phyloP scores from a whole-genome alignment of 2,113 vertebrate genomes.

The Dicrurus megarhynchus region DNA sequence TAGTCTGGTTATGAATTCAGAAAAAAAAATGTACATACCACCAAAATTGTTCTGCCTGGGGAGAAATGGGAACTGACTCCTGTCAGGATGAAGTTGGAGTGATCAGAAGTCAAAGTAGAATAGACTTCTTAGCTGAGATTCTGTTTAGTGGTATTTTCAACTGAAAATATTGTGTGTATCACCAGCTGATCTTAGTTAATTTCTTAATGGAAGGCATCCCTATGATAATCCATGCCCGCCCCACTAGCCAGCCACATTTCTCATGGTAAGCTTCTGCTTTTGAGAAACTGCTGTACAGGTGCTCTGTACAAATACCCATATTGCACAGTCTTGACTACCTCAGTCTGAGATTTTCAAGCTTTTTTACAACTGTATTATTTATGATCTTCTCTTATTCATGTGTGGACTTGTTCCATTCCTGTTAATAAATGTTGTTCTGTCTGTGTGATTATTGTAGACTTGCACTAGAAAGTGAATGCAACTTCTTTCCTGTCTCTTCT shows the following conservation, averaged over 20 bases:
- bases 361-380: slow-evolving; percentile 64
- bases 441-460: slow-evolving; percentile 79
- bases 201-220: slow-evolving; percentile 10
- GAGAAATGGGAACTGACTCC: slow-evolving; percentile 51
- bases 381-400: slow-evolving; percentile 39
- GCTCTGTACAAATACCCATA: background rate
- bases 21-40: slow-evolving; percentile 8
- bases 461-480: slow-evolving; percentile 45
- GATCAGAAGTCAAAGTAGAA: slow-evolving; percentile 64
- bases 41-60: slow-evolving; percentile 45
- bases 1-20: slow-evolving; percentile 26
- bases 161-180: background rate
- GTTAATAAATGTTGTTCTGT: slow-evolving; percentile 84
- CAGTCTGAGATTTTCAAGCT: slow-evolving; percentile 19
- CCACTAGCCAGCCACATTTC: background rate
- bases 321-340: slow-evolving; percentile 1
- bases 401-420: slow-evolving; percentile 73
- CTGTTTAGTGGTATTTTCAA: slow-evolving; percentile 16
- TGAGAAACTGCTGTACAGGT: background rate
- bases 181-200: background rate
- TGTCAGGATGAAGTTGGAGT: slow-evolving; percentile 59
- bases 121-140: slow-evolving; percentile 42
- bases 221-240: background rate
- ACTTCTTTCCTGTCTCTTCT: slow-evolving; percentile 55
- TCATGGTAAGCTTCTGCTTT: background rate